These are phyloP conservation scores for Hemiprocne comata DNA, from an alignment of 2,113 vertebrate genomes.

Conservation along the genomic window DNA sequence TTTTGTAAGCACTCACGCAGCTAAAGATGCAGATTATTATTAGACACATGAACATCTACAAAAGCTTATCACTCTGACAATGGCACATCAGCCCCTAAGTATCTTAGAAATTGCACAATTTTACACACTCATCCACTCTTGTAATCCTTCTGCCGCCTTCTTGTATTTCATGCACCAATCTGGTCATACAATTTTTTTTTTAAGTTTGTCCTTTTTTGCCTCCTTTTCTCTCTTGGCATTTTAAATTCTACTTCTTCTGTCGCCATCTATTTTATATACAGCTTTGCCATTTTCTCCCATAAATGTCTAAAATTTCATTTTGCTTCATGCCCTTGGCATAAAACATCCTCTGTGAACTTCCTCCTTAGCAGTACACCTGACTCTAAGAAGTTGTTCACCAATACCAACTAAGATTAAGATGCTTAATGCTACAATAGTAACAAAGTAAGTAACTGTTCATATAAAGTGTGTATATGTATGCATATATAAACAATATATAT, in stretches of 20 bases:
- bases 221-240: not conserved
- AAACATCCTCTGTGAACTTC: not conserved
- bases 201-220: not conserved
- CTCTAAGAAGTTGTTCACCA: not conserved
- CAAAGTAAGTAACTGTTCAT: not conserved
- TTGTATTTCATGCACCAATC: not conserved
- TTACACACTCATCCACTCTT: not conserved
- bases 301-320: not conserved
- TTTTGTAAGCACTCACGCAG: slow-evolving; percentile 24
- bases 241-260: not conserved
- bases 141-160: not conserved
- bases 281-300: not conserved
- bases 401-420: not conserved
- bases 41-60: not conserved
- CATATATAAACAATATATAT: not conserved
- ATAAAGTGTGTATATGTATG: not conserved
- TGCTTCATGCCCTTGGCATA: not conserved
- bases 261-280: not conserved
- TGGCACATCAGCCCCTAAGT: not conserved
- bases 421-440: not conserved
- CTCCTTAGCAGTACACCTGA: not conserved
- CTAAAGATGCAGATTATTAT: slow-evolving; percentile 26
- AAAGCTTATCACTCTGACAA: not conserved
- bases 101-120: slow-evolving; percentile 34
- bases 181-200: not conserved